Conservation (phyloP, 1,140 invertebrate species). For the Maniola jurtina region DNA sequence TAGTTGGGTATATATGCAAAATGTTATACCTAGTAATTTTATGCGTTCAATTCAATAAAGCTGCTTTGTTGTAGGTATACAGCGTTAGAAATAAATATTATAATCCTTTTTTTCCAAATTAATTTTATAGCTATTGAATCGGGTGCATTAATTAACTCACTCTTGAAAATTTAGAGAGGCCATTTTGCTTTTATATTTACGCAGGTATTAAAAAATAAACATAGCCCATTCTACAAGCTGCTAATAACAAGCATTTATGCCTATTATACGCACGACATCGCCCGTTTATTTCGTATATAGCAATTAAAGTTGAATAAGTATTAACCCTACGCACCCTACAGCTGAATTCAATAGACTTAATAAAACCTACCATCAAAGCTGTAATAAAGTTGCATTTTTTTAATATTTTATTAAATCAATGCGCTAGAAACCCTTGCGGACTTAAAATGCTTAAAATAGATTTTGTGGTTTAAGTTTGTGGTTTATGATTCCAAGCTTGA, state of each 20-base stretch:
- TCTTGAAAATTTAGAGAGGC: background rate
- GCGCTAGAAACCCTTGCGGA: conserved; percentile 30
- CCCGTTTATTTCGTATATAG: conserved; percentile 9
- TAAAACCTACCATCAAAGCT: background rate
- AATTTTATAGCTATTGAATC: too few species aligned
- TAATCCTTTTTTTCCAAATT: too few species aligned
- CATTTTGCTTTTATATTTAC: conserved; percentile 10
- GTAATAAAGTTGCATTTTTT: conserved; percentile 23
- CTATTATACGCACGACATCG: conserved; percentile 16
- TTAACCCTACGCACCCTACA: conserved; percentile 5
- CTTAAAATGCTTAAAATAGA: conserved; percentile 34
- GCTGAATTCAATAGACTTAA: background rate
- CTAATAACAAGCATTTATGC: conserved; percentile 11
- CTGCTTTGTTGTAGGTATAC: too few species aligned
- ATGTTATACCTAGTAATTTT: too few species aligned
- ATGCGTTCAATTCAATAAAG: too few species aligned
- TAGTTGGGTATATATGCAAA: too few species aligned
- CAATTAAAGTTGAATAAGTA: conserved; percentile 14
- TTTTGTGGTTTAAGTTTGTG: conserved; percentile 35
- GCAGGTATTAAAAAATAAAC: conserved; percentile 4
- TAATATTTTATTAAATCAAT: conserved; percentile 31
- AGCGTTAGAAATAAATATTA: too few species aligned
- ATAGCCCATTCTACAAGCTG: background rate
- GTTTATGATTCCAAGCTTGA: conserved; percentile 30
- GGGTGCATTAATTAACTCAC: background rate